Evolutionary conservation across 2,888 invertebrate species (phyloP), one percentile per base, ranked within the genome.

Genomic region (Temnothorax ravouxi): DNA sequence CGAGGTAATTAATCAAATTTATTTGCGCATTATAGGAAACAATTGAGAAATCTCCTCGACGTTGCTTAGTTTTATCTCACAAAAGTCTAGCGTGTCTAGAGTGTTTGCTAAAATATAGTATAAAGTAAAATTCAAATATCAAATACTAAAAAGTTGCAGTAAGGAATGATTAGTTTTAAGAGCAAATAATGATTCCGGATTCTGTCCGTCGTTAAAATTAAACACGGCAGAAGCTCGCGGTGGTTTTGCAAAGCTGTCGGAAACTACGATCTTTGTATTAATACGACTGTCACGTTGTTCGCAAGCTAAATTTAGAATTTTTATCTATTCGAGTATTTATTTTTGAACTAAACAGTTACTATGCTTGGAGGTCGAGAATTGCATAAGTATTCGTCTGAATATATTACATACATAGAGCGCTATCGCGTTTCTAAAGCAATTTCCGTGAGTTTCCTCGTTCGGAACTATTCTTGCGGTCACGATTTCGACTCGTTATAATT

Each of bases 361-460:
- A 69, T 59, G 15, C 47, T 59, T 61, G 38, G 56, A 71, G 34
- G 59, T 61, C 47, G 29, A 38, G 44, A 69, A 59, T 47, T 15
- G 44, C 56, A 21, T 59, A 79, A 34, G 5, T 47, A 50, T 79
- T 38, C 34, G 59, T 59, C n/a, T 18, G 71, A 80, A 80, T 80
- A 61, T 71, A 56, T 66, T 44, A 44, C 25, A 44, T 15, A 47
- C 21, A 54, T 25, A 69, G 52, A 25, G 34, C 59, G 59, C 47
- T 79, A 79, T 71, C 71, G 47, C 47, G 71, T 50, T 47, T 61
- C 5, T 13, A 71, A 72, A 9, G 15, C 13, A 11, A 79, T 79
- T 71, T 44, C 25, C 41, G 9, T 15, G 38, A 67, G 41, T 61
- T 25, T 25, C 9, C 29, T 69, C 21, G 29, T 44, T 34, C n/a